A percentile compares a stretch with the other conserved stretches of the same genome.
Conservation (phyloP, 1,140 invertebrate genomes). For the Whitmania pigra region DNA sequence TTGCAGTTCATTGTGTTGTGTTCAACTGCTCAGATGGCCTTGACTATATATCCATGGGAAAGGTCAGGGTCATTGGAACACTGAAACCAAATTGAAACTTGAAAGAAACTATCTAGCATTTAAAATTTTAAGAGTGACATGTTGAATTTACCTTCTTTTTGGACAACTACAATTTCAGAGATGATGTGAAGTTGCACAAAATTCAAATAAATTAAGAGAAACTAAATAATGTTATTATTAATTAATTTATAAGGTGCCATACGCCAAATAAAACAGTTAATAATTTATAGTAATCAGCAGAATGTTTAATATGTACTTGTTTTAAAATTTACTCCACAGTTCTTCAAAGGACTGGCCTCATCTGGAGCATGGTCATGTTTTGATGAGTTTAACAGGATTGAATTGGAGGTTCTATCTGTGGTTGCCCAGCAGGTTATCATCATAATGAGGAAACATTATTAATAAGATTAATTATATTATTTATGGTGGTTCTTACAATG, state of each 20-base stretch:
- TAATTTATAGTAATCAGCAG: too few relatives aligned
- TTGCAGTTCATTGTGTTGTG: constrained; percentile 45
- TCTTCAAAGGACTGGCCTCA: constrained; percentile 44
- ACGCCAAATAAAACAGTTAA: too few relatives aligned
- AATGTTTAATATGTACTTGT: neutral
- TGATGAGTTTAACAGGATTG: constrained; percentile 44
- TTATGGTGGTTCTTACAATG: neutral
- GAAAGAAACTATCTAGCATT: too few relatives aligned
- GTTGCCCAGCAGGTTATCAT: constrained; percentile 39
- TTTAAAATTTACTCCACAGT: constrained; percentile 28
- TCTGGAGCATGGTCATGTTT: constrained; percentile 44
- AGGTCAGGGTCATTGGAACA: constrained; percentile 28
- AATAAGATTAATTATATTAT: constrained; percentile 31
- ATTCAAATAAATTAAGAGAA: too few relatives aligned
- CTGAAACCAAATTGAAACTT: too few relatives aligned
- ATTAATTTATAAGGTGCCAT: too few relatives aligned
- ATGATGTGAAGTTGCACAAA: too few relatives aligned
- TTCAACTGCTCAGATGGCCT: constrained; percentile 44
- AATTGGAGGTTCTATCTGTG: constrained; percentile 43
- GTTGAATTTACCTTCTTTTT: neutral
- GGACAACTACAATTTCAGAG: constrained; percentile 5
- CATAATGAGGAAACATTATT: constrained; percentile 32
- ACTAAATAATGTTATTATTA: too few relatives aligned
- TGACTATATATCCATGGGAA: constrained; percentile 44
- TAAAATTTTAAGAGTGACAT: too few relatives aligned